Conservation (phyloP, 2,888 invertebrate species). For the Stomorhina lunata region DNA sequence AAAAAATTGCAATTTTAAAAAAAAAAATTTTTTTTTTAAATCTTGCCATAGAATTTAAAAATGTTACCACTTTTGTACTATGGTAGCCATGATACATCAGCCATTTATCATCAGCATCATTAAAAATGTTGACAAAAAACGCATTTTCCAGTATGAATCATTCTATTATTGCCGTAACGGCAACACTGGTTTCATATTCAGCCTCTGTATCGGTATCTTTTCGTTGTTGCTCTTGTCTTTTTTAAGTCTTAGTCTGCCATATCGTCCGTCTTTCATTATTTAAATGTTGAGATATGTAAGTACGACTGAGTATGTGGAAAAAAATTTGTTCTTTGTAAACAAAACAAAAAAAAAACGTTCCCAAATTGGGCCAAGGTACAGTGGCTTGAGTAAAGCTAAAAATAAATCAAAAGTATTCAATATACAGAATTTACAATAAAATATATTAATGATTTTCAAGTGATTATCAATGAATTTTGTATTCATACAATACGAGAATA, state of each 20-base stretch:
- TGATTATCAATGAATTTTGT: slow-evolving; percentile 15
- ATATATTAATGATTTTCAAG: neutral
- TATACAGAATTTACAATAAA: neutral
- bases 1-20: no score
- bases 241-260: neutral
- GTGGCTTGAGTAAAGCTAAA: slow-evolving; percentile 48
- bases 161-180: no score
- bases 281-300: slow-evolving; percentile 42
- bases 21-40: no score
- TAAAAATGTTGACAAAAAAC: no score
- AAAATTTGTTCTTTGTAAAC: slow-evolving; percentile 35
- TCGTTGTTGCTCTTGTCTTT: neutral
- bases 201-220: slow-evolving; percentile 4
- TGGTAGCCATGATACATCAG: no score
- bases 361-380: slow-evolving; percentile 62
- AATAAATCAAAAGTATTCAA: slow-evolving; percentile 40
- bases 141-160: no score
- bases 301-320: neutral
- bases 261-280: slow-evolving; percentile 32
- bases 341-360: no score
- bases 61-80: no score
- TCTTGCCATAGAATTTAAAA: no score
- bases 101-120: no score
- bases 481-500: neutral
- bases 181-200: no score